Evolutionary conservation across 37 sponge, comb jelly and placozoan genomes (phyloP), one percentile per base, ranked within the genome.

Genomic region (Tethya wilhelma): DNA sequence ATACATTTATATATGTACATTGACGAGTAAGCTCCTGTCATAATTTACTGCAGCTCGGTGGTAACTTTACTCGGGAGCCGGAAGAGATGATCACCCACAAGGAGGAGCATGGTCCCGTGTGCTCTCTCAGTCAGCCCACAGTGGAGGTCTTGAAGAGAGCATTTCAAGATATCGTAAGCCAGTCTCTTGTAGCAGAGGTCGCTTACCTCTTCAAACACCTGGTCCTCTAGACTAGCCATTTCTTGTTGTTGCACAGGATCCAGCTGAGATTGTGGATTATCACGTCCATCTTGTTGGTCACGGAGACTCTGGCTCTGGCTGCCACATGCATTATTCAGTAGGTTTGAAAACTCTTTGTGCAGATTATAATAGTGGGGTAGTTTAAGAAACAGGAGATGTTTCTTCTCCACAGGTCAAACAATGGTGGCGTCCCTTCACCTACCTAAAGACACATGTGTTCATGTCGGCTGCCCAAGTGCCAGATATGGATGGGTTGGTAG

Each of bases 271-370:
- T 14, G 87, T 95, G 30, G 96, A 95, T 79, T 95, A 95, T 60
- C 96, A 95, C 70, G 83, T 84, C 14, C 96, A 95, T 70, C 36
- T 95, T 25, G 85, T 95, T 0, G 96, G 96, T 14, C 93, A 94
- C 59, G 88, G 85, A 17, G 91, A 90, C 60, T 44, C 75, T 11
- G 94, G 90, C 0, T 88, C 93, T 20, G 74, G 71, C 2, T 91
- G 92, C 80, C 64, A 38, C 78, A 28, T 93, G 28, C 89, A 93
- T 56, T 63, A 77, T 5, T 77, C 81, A 6, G 84, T 89, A 49
- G 77, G 71, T 60, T 30, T 28, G 2, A 5, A 25, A 60, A 6
- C 28, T 26, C 53, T 49, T 19, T 19, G 9, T 14, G 53, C 14
- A 19, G 53, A 19, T 49, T 49, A 49, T 72, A 45, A 72, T 72